Evolutionary conservation across 1,140 invertebrate genomes (phyloP).

Genomic region (Meloidogyne chitwoodi): DNA sequence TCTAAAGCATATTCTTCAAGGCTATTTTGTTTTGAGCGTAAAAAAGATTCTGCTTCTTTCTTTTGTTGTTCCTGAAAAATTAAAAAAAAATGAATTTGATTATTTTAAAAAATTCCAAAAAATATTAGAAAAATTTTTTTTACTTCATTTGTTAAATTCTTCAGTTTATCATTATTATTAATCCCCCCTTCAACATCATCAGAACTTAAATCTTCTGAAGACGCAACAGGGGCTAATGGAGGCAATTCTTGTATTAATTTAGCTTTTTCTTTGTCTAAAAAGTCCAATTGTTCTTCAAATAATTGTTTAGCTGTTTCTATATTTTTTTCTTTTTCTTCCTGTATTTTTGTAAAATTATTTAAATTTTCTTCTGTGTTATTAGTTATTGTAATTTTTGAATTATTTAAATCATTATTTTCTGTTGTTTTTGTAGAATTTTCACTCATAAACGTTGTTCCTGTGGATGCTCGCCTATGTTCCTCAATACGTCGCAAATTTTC

Average conservation of each 20-base stretch:
- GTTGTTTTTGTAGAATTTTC: not conserved
- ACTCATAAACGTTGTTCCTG: not conserved
- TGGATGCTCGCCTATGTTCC: conserved; percentile 36
- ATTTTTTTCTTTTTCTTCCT: conserved; percentile 10
- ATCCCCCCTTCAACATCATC: conserved; percentile 32
- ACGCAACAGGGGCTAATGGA: conserved; percentile 56
- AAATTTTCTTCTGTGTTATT: conserved; percentile 1
- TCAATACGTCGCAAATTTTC: conserved; percentile 45
- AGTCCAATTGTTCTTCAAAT: conserved; percentile 58
- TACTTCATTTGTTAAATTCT: not conserved
- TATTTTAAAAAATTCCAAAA: not conserved
- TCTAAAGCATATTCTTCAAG: conserved; percentile 56
- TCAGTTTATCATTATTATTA: not conserved
- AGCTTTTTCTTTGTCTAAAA: conserved; percentile 57
- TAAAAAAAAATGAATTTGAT: not conserved
- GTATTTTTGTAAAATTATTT: not conserved
- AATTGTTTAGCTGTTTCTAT: conserved; percentile 51
- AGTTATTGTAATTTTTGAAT: not conserved
- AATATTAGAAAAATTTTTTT: not conserved
- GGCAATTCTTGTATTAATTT: conserved; percentile 59
- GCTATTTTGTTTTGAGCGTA: conserved; percentile 1
- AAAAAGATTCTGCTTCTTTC: not conserved
- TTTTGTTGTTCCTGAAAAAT: not conserved
- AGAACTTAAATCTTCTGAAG: conserved; percentile 55
- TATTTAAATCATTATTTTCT: not conserved